Conservation (phyloP, 2,113 vertebrate genomes). For the Furnarius figulus region DNA sequence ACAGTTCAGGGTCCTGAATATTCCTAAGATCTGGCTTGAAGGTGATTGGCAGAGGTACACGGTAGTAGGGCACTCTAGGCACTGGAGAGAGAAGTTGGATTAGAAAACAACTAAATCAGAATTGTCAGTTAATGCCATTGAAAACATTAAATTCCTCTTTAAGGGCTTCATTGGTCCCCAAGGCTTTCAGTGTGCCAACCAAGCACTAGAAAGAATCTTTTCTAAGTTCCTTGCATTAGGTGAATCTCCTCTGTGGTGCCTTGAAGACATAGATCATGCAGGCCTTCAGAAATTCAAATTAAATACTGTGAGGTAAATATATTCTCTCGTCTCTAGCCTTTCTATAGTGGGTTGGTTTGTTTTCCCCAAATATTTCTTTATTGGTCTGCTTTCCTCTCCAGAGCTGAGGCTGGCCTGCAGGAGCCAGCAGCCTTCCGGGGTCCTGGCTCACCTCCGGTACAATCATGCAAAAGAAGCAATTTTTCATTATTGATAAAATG, state of each 20-base stretch:
- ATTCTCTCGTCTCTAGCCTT: not conserved
- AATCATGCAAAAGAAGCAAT: slow-evolving; percentile 75
- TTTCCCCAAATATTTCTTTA: not conserved
- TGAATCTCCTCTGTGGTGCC: not conserved
- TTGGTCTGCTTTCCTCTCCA: not conserved
- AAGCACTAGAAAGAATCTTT: not conserved
- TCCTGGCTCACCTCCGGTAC: slow-evolving; percentile 49
- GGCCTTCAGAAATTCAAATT: slow-evolving; percentile 6
- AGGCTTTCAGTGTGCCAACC: not conserved
- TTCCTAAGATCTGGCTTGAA: not conserved
- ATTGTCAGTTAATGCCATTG: not conserved
- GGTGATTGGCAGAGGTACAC: not conserved
- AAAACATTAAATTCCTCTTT: not conserved
- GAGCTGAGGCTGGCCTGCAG: not conserved
- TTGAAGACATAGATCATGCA: not conserved
- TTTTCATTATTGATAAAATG: slow-evolving; percentile 87
- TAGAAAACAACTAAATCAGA: not conserved
- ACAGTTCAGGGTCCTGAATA: not conserved
- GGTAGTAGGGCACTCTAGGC: not conserved
- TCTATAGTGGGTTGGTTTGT: not conserved
- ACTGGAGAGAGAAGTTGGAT: not conserved
- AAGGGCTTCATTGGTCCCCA: not conserved
- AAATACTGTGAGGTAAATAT: not conserved
- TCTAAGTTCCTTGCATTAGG: not conserved
- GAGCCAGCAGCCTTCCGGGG: not conserved